Percentiles rank a stretch among this genome's conserved stretches.
phyloP scores from a whole-genome alignment of 2,797 vertebrate genomes.

The Myotis planiceps region DNA sequence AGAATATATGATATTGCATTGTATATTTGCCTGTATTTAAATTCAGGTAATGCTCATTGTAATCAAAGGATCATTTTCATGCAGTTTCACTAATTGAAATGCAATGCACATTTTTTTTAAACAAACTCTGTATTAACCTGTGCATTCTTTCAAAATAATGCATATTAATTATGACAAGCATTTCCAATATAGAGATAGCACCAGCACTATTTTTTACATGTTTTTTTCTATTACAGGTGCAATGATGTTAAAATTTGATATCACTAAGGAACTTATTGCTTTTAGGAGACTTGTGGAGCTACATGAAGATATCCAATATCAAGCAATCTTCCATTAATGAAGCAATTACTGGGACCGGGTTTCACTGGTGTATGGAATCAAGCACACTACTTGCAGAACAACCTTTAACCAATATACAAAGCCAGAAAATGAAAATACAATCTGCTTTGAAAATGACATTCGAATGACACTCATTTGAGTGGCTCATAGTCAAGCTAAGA shows the following conservation, averaged over 20 bases:
- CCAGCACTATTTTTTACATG: slow-evolving; percentile 44
- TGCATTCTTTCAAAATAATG: slow-evolving; percentile 66
- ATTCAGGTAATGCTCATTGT: slow-evolving; percentile 42
- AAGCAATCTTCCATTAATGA: slow-evolving; percentile 57
- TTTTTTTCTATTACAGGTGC: slow-evolving; percentile 58
- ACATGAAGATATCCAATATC: slow-evolving; percentile 5
- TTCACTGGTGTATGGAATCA: not conserved
- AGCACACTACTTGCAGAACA: not conserved
- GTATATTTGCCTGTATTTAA: slow-evolving; percentile 54
- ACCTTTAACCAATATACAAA: not conserved
- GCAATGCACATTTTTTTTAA: slow-evolving; percentile 50
- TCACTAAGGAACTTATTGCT: not conserved
- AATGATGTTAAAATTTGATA: slow-evolving; percentile 42
- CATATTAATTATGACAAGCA: slow-evolving; percentile 57
- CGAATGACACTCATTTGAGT: not conserved
- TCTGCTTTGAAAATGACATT: not conserved
- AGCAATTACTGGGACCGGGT: slow-evolving; percentile 11
- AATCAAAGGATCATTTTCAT: slow-evolving; percentile 69
- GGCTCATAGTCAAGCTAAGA: not conserved
- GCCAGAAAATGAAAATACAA: not conserved
- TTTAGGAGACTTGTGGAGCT: slow-evolving; percentile 45
- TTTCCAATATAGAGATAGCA: slow-evolving; percentile 50
- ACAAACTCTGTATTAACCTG: slow-evolving; percentile 59
- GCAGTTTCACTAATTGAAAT: slow-evolving; percentile 50
- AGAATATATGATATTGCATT: not conserved